Evolutionary conservation across 2,888 invertebrate genomes (phyloP), one percentile per base, ranked within the genome.

Genomic region (Antheraea yamamai): DNA sequence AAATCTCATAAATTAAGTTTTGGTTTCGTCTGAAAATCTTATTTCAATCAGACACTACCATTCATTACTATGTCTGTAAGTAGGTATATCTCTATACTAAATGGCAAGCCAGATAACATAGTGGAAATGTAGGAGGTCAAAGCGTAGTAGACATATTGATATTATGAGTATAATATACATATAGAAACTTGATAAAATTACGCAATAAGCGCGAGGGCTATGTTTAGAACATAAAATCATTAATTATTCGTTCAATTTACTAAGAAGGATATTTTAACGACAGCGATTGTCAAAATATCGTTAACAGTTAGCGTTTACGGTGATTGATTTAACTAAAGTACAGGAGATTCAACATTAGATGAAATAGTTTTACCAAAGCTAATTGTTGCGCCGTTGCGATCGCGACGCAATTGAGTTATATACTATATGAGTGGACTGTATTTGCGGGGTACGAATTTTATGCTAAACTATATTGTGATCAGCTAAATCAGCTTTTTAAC

Each of bases 11-110:
- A 68, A 16, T 20, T 20, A 18, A n/a, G 12, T 10, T 47, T 47
- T 12, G 47, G 12, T 47, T 47, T 47, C 47, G 12, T 0, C 12
- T 47, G 47, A 12, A 47, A 47, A 47, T 12, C 10, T 47, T 47
- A 12, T 47, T 47, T 47, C 47, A 47, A 7, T 47, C 47, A 4
- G 20, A 68, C 39, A n/a, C 39, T 70, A 70, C 2, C 10, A 8
- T 70, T 70, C 20, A 70, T 70, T 70, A 70, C 39, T 39, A 39
- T 70, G 20, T 18, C 30, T n/a, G 70, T 39, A 70, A 39, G 18
- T 68, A 35, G 18, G 30, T 18, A 68, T 39, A n/a, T 20, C 12
- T 70, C 35, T 39, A 82, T 89, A 88, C 89, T 89, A 89, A 70
- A 39, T 39, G 70, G 70, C 8, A 70, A 39, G 30, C 30, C 16